Base-by-base conservation (phyloP, 92 coral and sea anemone genomes). In the Epizoanthus stellaris region DNA sequence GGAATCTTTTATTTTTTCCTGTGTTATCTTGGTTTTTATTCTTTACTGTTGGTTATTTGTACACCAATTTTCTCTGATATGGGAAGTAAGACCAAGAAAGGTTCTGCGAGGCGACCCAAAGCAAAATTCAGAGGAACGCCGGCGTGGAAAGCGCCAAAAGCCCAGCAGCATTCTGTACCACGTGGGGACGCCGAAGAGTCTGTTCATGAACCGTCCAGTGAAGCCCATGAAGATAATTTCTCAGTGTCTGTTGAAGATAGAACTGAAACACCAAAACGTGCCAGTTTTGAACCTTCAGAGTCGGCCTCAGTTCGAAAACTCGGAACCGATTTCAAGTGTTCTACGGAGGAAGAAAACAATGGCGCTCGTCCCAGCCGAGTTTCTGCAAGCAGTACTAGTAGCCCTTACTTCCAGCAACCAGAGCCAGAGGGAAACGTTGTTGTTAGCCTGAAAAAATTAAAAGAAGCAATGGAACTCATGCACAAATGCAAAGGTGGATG, bases 401-500 rank as follows among this genome's bases (percentile, higher is more conserved):
- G 54, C 13, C 54, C 54, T 2, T 49, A 49, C 54, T 49, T 49
- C 11, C 54, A 49, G 54, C 54, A 49, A 49, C 54, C 54, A 6
- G 54, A 49, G 54, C 54, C 54, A 49, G 54, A 49, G 7, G 54
- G 54, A 49, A 49, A 49, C 54, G 13, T 49, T 49, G 6, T 49
- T 49, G 54, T 49, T 49, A 49, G 54, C 54, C 54, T 49, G 13
- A 49, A 49, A 49, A 49, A 49, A 49, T 49, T 49, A 13, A 49
- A 6, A 49, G 54, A 49, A 49, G 54, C 54, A 49, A 49, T 49
- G 75, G 75, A 69, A 69, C 75, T 69, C 75, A 69, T 69, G 75
- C 75, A 69, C 8, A 69, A 86, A 70, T 80, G 85, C 53, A 80
- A 68, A 25, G 70, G 80, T 79, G 89, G 85, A 68, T 6, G 30